Percentiles rank a stretch among this genome's conserved stretches.
These are phyloP conservation scores for Brevimyrus niger DNA, from an alignment of 2,113 vertebrate genomes.

Conservation along the genomic window DNA sequence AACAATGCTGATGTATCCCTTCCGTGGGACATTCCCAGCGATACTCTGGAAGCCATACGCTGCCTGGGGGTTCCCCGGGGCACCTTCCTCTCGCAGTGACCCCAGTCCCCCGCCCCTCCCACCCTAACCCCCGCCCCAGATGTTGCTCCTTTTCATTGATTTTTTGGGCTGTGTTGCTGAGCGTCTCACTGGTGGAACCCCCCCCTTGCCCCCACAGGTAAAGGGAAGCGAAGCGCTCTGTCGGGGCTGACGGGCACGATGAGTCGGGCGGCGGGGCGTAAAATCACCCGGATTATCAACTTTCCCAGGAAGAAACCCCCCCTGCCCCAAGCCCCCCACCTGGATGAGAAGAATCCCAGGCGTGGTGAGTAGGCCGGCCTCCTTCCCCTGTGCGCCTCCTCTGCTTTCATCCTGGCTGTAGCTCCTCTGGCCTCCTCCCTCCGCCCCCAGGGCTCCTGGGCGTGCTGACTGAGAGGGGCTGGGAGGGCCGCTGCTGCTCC, in stretches of 20 bases:
- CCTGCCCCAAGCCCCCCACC: conserved; percentile 66
- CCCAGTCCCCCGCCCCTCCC: not conserved
- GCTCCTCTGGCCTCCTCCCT: not conserved
- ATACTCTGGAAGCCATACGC: not conserved
- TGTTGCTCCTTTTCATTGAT: not conserved
- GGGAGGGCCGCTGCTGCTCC: conserved; percentile 90
- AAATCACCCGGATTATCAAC: conserved; percentile 93
- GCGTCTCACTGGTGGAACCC: not conserved
- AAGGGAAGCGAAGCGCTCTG: conserved; percentile 77
- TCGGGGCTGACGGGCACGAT: conserved; percentile 89
- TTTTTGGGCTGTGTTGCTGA: not conserved
- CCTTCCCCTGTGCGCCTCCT: not conserved
- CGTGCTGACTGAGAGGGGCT: conserved; percentile 77
- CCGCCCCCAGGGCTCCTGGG: conserved; percentile 71
- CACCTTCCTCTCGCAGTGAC: not conserved
- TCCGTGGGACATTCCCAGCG: not conserved
- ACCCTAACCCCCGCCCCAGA: not conserved
- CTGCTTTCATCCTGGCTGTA: not conserved
- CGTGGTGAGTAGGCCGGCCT: conserved; percentile 65
- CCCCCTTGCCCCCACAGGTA: conserved; percentile 50
- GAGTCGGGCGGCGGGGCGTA: conserved; percentile 86
- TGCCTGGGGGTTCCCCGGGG: not conserved
- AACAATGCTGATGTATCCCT: not conserved
- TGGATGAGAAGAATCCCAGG: conserved; percentile 74
- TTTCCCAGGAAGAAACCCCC: conserved; percentile 89